Evolutionary conservation across 2,888 invertebrate genomes (phyloP).

Genomic region (Piscicola geometra): DNA sequence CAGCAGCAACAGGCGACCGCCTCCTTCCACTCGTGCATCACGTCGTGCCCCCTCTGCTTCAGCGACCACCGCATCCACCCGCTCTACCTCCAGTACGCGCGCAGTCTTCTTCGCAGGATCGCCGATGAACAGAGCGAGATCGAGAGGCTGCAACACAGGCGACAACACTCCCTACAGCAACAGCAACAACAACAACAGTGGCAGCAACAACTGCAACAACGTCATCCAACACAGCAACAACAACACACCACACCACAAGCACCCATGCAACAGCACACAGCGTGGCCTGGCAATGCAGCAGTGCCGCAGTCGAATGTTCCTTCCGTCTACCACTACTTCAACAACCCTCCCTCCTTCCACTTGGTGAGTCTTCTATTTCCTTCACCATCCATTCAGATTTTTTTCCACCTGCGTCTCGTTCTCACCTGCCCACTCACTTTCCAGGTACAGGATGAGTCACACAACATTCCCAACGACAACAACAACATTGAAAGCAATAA

Average conservation of each 20-base stretch:
- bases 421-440: neutral
- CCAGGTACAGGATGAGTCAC: neutral
- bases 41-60: neutral
- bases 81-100: neutral
- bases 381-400: too few species aligned
- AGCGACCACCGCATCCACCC: conserved; percentile 7
- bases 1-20: too few species aligned
- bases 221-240: neutral
- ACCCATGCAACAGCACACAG: neutral
- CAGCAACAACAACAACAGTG: neutral
- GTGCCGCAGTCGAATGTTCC: neutral
- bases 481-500: neutral
- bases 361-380: neutral
- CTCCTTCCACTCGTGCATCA: neutral
- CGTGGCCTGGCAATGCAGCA: neutral
- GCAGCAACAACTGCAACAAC: neutral
- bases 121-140: conserved; percentile 14
- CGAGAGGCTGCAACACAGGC: neutral
- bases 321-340: neutral
- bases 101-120: neutral
- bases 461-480: conserved; percentile 13
- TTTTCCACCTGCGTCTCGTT: neutral
- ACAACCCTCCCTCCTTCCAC: conserved; percentile 4
- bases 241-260: neutral
- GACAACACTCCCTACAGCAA: neutral